Base-by-base conservation (phyloP, 2,888 invertebrate genomes). In the Palloptera scutellata region DNA sequence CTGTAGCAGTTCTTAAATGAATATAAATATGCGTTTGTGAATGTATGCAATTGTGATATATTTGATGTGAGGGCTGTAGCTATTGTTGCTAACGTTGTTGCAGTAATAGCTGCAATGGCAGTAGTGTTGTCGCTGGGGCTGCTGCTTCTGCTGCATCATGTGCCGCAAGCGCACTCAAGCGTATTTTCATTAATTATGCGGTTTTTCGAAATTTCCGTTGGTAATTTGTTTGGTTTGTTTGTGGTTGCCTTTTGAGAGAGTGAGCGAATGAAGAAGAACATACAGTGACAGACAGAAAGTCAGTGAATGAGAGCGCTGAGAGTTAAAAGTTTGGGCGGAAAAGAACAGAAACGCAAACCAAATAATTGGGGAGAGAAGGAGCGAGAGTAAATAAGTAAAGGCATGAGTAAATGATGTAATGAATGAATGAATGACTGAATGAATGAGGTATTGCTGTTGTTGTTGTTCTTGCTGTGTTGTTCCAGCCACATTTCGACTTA, bases 131-230 rank as follows among this genome's bases (percentile, higher is more conserved):
- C 45, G 45, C 10, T 13, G 13, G 45, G 45, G 11, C n/a, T 15
- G 15, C 48, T 48, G 48, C n/a, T 15, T 8, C 15, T 54, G 9
- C 64, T 54, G 57, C 45, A 66, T 65, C 65, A 61, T 61, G 13
- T 70, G 67, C 65, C 70, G 65, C 64, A 64, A 43, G 70, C 61
- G 63, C 51, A 69, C 67, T 69, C 69, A 64, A 70, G 72, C 70
- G 68, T 55, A 71, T 72, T 72, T 72, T 72, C 72, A 72, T 72
- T 72, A 72, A 72, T 72, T 71, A 72, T 72, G 72, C 70, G 72
- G 70, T 67, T 69, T 62, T 70, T 68, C 30, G 69, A 64, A 69
- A 68, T 69, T 69, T 72, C 68, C 68, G 70, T 69, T 69, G 58
- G 70, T 67, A 70, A 72, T 72, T 72, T 71, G 68, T 72, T 68